Base-by-base conservation (phyloP, 1,140 invertebrate genomes). In the Bemisia tabaci region DNA sequence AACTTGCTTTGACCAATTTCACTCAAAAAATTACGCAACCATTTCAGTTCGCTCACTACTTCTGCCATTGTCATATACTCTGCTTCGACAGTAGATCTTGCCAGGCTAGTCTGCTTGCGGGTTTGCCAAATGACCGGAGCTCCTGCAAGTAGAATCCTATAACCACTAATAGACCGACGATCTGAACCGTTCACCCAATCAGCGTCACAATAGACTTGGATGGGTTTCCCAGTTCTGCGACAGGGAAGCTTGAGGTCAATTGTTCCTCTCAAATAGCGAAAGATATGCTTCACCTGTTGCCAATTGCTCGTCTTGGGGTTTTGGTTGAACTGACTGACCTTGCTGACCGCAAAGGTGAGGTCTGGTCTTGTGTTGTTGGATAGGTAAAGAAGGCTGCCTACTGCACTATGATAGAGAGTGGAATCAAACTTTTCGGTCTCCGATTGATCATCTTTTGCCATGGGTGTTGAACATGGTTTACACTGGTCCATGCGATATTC, bases 191-290 rank as follows among this genome's bases (percentile, higher is more conserved):
- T 24, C 5, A 9, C 60, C 60, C 60, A 61, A 61, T 61, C 60
- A 11, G 60, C 60, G 22, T 61, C 60, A n/a, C n/a, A n/a, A 61
- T 11, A 61, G 5, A n/a, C 11, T 61, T 61, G 9, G 9, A 61
- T 11, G 5, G 60, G 23, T 24, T 65, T 24, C 12, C 64, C 64
- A 60, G 60, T 58, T 25, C n/a, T 27, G 12, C 25, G 22, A 63
- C 62, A 73, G 21, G 22, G 21, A n/a, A 75, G 23, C 11, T 70
- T 70, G 39, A 64, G 58, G 59, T 68, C 21, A 25, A 24, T 27
- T 22, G 70, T 75, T 0, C 69, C 71, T 61, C 70, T 72, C 12
- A 75, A 21, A 58, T 75, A 75, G 48, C 67, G 70, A 22, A 73
- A 33, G 26, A 73, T 68, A 21, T 71, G 26, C 65, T 72, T 75